Conservation (phyloP, 2,888 invertebrate genomes). For the Dioctria rufipes region DNA sequence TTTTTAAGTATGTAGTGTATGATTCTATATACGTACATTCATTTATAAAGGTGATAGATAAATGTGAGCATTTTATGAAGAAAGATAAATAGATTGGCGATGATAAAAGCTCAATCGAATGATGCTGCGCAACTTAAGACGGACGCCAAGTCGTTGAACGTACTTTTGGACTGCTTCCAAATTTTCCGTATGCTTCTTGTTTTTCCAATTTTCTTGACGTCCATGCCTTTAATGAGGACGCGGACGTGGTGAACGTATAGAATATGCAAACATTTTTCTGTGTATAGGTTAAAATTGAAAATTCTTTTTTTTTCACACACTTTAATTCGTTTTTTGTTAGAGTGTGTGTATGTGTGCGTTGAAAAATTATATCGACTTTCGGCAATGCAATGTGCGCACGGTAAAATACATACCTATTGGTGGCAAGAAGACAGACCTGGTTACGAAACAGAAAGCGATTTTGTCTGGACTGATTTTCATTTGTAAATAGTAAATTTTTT, state of each 20-base stretch:
- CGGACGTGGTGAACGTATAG: neutral
- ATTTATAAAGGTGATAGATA: slow-evolving; percentile 12
- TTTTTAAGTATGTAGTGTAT: no score
- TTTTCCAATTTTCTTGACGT: slow-evolving; percentile 25
- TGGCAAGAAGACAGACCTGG: neutral
- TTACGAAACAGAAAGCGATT: neutral
- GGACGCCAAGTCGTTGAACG: slow-evolving; percentile 49
- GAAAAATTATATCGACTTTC: neutral
- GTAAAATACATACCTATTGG: no score
- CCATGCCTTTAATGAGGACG: slow-evolving; percentile 17
- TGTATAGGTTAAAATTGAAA: neutral
- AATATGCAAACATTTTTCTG: neutral
- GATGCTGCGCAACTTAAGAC: slow-evolving; percentile 46
- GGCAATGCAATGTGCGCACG: no score
- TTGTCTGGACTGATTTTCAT: no score
- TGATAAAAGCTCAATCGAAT: slow-evolving; percentile 43
- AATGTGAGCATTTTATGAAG: slow-evolving; percentile 25
- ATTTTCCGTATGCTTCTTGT: slow-evolving; percentile 33
- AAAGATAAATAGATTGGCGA: slow-evolving; percentile 30
- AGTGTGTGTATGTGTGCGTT: neutral
- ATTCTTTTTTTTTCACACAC: neutral
- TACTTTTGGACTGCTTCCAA: slow-evolving; percentile 41
- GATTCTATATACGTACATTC: no score
- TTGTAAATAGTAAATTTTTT: no score
- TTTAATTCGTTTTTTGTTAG: neutral